Evolutionary conservation across 2,113 vertebrate species (phyloP).

Genomic region (Carettochelys insculpta): DNA sequence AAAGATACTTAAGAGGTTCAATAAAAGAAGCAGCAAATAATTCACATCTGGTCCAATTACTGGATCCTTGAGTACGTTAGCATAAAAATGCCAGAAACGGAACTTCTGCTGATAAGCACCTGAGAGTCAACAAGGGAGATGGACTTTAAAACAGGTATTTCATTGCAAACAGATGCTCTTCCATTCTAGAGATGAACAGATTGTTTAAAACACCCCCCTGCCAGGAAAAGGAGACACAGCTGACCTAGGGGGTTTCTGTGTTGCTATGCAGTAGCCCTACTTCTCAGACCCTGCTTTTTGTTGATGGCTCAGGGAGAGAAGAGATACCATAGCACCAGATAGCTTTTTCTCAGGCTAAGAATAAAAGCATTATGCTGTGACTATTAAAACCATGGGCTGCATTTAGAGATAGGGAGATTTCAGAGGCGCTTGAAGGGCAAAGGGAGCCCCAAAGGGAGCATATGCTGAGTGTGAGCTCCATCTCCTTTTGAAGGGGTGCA

Average conservation of each 20-base stretch:
- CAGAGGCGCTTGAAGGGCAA: background rate
- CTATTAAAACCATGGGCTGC: background rate
- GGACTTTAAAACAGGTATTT: background rate
- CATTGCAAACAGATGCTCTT: rapidly evolving
- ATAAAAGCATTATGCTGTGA: background rate
- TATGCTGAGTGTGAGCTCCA: background rate
- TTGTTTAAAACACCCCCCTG: background rate
- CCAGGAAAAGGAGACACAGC: background rate
- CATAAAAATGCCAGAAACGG: background rate
- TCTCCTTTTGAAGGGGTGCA: background rate
- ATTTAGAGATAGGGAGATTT: background rate
- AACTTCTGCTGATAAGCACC: background rate
- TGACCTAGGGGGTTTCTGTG: background rate
- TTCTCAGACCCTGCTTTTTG: background rate
- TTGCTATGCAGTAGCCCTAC: rapidly evolving
- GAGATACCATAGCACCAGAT: background rate
- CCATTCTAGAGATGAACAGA: background rate
- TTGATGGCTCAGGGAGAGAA: background rate
- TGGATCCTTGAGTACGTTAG: background rate
- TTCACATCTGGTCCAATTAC: background rate
- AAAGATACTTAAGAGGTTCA: background rate
- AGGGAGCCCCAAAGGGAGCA: background rate
- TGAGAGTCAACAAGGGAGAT: background rate
- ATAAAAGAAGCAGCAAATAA: background rate
- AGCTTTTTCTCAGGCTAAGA: background rate